Evolutionary conservation across 2,888 invertebrate species (phyloP), one percentile per base, ranked within the genome.

Genomic region (Notodonta ziczac): DNA sequence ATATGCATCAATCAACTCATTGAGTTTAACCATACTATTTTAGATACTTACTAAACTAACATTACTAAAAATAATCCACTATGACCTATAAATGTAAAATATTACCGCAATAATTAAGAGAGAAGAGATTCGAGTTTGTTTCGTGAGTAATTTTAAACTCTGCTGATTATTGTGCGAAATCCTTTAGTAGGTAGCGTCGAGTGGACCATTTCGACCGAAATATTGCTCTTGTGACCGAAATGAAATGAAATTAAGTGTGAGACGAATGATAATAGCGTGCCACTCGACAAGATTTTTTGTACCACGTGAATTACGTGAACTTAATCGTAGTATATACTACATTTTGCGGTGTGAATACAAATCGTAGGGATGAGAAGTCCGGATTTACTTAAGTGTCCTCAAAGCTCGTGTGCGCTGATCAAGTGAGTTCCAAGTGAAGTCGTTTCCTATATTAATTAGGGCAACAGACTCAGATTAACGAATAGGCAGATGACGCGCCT

Each of bases 161-260:
- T 0, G 61, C 52, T 42, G 60, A 76, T 76, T 59, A 76, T 67
- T 70, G 9, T 62, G 65, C 59, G 42, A 70, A 74, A 76, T 76
- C 65, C 64, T 65, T 64, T 60, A 57, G 5, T 42, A 48, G 57
- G 14, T 54, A 48, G 51, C 53, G 56, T 54, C 60, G 56, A 59
- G 62, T 63, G 57, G 51, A 56, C 57, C 56, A 65, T 63, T 70
- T 61, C 56, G 57, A 52, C 24, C 16, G 35, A 32, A 52, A 24
- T 32, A 32, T 13, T 24, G 32, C 32, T 13, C 52, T 24, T 52
- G 52, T 13, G 24, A 12, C 66, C 48, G 62, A 62, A 69, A 70
- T 67, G 65, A 67, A 74, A 72, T 67, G 24, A 74, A 77, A 76
- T 77, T 70, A 77, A 81, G 67, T 69, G 61, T 57, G 63, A 64